A percentile compares a stretch with the other conserved stretches of the same genome.
These are phyloP conservation scores for Cetonia aurata DNA, from an alignment of 2,888 invertebrate genomes.

Conservation along the genomic window DNA sequence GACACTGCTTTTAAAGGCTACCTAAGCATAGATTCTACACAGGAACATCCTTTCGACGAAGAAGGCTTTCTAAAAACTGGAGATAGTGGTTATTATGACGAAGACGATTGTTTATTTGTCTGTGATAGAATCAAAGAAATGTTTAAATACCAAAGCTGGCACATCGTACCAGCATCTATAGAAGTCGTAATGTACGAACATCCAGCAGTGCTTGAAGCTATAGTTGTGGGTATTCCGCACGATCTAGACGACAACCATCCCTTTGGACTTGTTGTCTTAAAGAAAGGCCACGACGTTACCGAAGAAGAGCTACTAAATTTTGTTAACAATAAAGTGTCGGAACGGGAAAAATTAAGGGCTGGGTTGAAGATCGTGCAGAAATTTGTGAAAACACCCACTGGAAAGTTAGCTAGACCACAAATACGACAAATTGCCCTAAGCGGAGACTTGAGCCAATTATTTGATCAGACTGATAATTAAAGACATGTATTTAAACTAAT, in stretches of 20 bases:
- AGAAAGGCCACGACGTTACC: not conserved
- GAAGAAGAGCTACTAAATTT: slow-evolving; percentile 44
- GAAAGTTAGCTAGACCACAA: slow-evolving; percentile 46
- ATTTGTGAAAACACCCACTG: slow-evolving; percentile 48
- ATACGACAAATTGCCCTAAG: slow-evolving; percentile 40
- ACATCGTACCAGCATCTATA: slow-evolving; percentile 82
- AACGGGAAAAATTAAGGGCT: slow-evolving; percentile 49
- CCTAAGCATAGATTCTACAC: slow-evolving; percentile 42
- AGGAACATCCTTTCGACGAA: slow-evolving; percentile 61
- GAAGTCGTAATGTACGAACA: slow-evolving; percentile 79
- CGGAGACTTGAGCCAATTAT: slow-evolving; percentile 4
- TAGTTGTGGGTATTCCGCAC: slow-evolving; percentile 82
- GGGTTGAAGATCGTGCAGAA: slow-evolving; percentile 48
- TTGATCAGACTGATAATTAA: not conserved
- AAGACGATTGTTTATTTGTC: slow-evolving; percentile 65
- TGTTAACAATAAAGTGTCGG: slow-evolving; percentile 45
- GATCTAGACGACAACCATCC: slow-evolving; percentile 55
- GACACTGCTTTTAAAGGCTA: slow-evolving; percentile 48
- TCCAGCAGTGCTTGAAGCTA: slow-evolving; percentile 80
- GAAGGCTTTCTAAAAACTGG: slow-evolving; percentile 68
- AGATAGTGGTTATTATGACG: slow-evolving; percentile 68
- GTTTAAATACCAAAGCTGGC: slow-evolving; percentile 67
- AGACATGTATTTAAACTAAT: too few relatives aligned
- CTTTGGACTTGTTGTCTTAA: slow-evolving; percentile 45
- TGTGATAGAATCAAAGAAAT: slow-evolving; percentile 67